Percentiles rank a stretch among this genome's conserved stretches.
These are phyloP conservation scores for Prorops nasuta DNA, from an alignment of 1,140 invertebrate genomes.

Conservation along the genomic window DNA sequence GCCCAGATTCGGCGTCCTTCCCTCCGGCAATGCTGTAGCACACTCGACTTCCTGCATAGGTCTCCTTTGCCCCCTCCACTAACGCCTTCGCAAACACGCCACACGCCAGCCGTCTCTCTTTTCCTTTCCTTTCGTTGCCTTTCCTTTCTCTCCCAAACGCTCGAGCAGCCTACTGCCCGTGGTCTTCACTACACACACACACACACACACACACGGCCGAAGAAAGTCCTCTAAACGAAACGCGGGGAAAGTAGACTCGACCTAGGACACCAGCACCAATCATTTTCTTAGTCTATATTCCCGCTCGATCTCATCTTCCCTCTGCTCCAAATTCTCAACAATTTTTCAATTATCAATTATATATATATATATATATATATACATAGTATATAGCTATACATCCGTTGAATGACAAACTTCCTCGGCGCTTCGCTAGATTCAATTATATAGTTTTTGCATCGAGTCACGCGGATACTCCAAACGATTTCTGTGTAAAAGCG, in stretches of 20 bases:
- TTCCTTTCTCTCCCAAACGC: constrained; percentile 13
- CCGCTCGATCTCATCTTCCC: too few species aligned
- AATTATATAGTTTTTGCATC: too few species aligned
- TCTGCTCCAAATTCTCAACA: too few species aligned
- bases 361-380: too few species aligned
- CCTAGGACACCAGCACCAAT: background rate
- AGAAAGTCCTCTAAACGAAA: constrained; percentile 38
- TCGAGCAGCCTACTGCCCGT: background rate
- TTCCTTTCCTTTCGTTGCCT: background rate
- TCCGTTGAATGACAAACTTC: too few species aligned
- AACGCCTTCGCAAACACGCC: background rate
- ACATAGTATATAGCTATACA: too few species aligned
- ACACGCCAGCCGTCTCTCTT: constrained; percentile 13
- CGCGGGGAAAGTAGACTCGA: constrained; percentile 33
- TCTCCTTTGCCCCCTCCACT: background rate
- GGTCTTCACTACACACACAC: constrained; percentile 15
- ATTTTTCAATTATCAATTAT: too few species aligned
- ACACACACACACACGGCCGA: constrained; percentile 10
- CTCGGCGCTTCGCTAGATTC: too few species aligned
- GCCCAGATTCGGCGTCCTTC: constrained; percentile 48
- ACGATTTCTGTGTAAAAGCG: too few species aligned
- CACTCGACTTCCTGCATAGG: constrained; percentile 37
- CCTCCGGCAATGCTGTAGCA: constrained; percentile 44
- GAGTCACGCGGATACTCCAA: too few species aligned
- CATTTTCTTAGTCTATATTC: too few species aligned